Evolutionary conservation across 2,888 invertebrate species (phyloP), one percentile per base, ranked within the genome.

Genomic region (Mactromeris polynyma): DNA sequence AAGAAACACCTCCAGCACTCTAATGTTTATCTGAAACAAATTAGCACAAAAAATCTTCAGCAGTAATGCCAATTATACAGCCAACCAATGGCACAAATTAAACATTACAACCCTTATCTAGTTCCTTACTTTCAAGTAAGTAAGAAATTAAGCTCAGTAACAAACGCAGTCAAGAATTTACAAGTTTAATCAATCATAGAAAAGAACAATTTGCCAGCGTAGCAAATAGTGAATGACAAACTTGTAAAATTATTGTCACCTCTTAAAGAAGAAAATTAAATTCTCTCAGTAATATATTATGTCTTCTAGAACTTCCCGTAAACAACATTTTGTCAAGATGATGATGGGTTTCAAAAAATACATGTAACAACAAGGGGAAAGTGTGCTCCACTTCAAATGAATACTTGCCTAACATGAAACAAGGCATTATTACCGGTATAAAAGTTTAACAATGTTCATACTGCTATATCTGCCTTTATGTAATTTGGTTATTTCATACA

Each of bases 161-260:
- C 31, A 73, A 36, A 11, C 19, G 17, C 26, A 33, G 33, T 73
- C 73, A 73, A 33, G 73, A 73, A 73, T 36, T 73, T 58, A 58
- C 58, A 58, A 58, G 36, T 73, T 73, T 73, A 73, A 73, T 73
- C 73, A 73, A 73, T 73, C 73, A 33, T 33, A 19, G 73, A 73
- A 73, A 6, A 36, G 73, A 73, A 73, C 73, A 33, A 31, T 73
- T 73, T 73, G 73, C 73, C 73, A 73, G 26, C 73, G 26, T 33
- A 73, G 36, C 73, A 73, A 33, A 73, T 33, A 33, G 33, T 73
- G 4, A 36, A 73, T 19, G 36, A 73, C 73, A 73, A 73, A 73
- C 36, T 73, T 19, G 73, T 33, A 73, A 33, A 73, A 73, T 73
- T 73, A 73, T 36, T 73, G 73, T 73, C 73, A 73, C 73, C 73